These are phyloP conservation scores for Oryzias celebensis DNA, from an alignment of 2,113 vertebrate genomes.

Conservation along the genomic window DNA sequence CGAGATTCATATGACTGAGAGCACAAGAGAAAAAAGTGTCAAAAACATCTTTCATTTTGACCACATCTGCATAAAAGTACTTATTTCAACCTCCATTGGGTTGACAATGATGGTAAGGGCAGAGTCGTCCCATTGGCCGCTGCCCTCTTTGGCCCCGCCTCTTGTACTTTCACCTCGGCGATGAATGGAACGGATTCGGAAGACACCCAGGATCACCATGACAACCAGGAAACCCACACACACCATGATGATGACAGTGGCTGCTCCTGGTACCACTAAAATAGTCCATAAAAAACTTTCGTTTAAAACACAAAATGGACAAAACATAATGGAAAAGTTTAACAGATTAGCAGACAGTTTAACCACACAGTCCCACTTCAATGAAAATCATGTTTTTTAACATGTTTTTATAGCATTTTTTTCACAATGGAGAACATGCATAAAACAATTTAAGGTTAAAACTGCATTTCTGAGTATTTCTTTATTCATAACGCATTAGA, in stretches of 20 bases:
- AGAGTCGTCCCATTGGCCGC: slow-evolving; percentile 94
- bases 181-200: slow-evolving; percentile 94
- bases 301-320: slow-evolving; percentile 1
- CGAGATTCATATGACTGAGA: slow-evolving; percentile 78
- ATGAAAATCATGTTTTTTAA: no score
- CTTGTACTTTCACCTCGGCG: slow-evolving; percentile 75
- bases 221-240: slow-evolving; percentile 97
- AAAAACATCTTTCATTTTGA: not conserved
- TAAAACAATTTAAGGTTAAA: no score
- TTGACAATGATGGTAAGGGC: slow-evolving; percentile 98
- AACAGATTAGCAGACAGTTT: no score
- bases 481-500: no score
- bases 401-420: no score
- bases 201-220: slow-evolving; percentile 93
- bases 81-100: slow-evolving; percentile 92
- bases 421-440: no score
- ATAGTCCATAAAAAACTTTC: slow-evolving; percentile 5
- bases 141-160: slow-evolving; percentile 79
- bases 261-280: slow-evolving; percentile 91
- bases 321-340: no score
- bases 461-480: no score
- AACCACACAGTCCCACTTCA: no score
- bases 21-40: not conserved
- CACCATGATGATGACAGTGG: slow-evolving; percentile 96
- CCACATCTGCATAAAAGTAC: not conserved